Base-by-base conservation (phyloP, 1,140 invertebrate genomes). In the Harpegnathos saltator region DNA sequence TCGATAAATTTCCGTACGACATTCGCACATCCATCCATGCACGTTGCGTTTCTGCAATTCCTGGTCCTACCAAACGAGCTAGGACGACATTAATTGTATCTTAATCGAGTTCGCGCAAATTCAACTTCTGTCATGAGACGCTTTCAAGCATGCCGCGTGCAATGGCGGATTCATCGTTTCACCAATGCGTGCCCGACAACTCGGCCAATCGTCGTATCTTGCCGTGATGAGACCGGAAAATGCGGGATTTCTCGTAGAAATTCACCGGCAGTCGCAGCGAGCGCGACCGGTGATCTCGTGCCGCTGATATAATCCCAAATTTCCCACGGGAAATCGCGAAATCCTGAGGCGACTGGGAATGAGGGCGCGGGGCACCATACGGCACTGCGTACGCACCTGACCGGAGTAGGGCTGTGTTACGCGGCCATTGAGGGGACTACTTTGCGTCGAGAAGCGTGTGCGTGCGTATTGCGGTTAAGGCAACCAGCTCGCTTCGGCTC, bases 401-500 rank as follows among this genome's bases (percentile, higher is more conserved):
- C 24, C 38, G 58, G 3, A 26, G 65, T 69, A 72, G 75, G 75
- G 71, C 82, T 44, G 81, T 72, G 73, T 58, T 77, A 69, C 58
- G 59, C 80, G 58, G 68, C 80, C 73, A 78, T 85, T 86, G 72
- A 48, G 84, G 80, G 89, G 56, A 90, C 89, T 90, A 90, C 74
- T 90, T 90, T 83, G 66, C 63, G 84, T 78, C 63, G 89, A 74
- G 84, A 82, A 89, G 83, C 63, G 82, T 83, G 78, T 75, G 84
- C 82, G 69, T 89, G 85, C 75, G 88, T 86, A 38, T 72, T 75
- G 75, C 86, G 85, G 86, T 83, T 68, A 74, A 9, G 38, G 33
- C 33, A 44, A 9, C 7, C 38, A 44, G 38, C 38, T 44, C 38
- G 38, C 3, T 44, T 44, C 11, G 80, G 73, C 85, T 86, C 82